phyloP scores from a whole-genome alignment of 2,888 invertebrate genomes.

The Stenolophus ochropezus region DNA sequence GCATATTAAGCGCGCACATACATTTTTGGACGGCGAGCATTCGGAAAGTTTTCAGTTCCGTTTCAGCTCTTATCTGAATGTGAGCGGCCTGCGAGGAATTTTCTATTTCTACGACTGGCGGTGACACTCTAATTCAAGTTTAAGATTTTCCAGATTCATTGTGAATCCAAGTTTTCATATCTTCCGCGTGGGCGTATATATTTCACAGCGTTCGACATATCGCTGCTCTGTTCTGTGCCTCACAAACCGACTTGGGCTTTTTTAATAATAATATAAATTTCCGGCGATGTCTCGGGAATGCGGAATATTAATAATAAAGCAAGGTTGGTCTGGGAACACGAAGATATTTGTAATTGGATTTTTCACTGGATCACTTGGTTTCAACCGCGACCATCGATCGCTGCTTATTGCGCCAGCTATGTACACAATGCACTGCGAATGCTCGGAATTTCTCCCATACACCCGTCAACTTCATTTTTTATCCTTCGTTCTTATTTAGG shows the following conservation, averaged over 20 bases:
- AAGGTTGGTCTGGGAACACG: conserved; percentile 36
- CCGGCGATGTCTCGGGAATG: conserved; percentile 39
- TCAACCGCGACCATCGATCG: conserved; percentile 25
- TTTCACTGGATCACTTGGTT: conserved; percentile 34
- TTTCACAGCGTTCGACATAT: conserved; percentile 59
- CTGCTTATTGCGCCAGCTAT: conserved; percentile 18
- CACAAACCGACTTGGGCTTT: conserved; percentile 42
- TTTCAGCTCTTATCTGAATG: conserved; percentile 65
- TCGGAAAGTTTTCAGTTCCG: conserved; percentile 55
- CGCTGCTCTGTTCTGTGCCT: conserved; percentile 8
- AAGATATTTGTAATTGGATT: conserved; percentile 55
- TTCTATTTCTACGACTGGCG: conserved; percentile 69
- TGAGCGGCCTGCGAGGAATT: conserved; percentile 64
- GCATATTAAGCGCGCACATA: conserved; percentile 66
- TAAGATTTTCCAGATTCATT: conserved; percentile 67
- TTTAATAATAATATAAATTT: conserved; percentile 59
- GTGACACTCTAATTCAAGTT: conserved; percentile 71
- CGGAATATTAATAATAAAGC: conserved; percentile 45
- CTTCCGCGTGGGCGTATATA: conserved; percentile 62
- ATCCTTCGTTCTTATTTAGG: neutral
- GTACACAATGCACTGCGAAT: conserved; percentile 29
- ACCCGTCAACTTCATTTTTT: conserved; percentile 24
- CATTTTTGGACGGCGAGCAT: conserved; percentile 64
- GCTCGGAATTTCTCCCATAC: conserved; percentile 14
- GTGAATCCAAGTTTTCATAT: conserved; percentile 66